Evolutionary conservation across 2,888 invertebrate species (phyloP).

Genomic region (Campoplex capitator): DNA sequence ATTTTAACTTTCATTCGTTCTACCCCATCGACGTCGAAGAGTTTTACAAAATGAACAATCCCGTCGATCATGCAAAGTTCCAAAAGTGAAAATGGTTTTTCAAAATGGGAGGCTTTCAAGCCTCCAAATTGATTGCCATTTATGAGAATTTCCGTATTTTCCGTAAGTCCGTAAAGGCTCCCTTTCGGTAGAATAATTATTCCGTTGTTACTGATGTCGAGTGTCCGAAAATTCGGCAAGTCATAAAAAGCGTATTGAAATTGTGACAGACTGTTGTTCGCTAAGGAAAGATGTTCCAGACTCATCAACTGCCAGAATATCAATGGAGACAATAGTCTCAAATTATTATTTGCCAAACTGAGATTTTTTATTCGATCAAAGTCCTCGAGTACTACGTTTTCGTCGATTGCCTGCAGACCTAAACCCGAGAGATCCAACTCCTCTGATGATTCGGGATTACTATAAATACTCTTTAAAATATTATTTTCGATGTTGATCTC

Average conservation of each 20-base stretch:
- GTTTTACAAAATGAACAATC: constrained; percentile 67
- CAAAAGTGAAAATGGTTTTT: constrained; percentile 42
- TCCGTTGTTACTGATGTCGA: constrained; percentile 74
- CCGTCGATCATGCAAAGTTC: constrained; percentile 72
- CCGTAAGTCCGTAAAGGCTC: constrained; percentile 71
- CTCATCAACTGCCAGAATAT: constrained; percentile 75
- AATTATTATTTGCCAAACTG: constrained; percentile 72
- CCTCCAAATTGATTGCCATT: constrained; percentile 56
- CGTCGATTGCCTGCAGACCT: constrained; percentile 66
- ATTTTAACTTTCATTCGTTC: neutral
- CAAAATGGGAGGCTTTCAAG: constrained; percentile 40
- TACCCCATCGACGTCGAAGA: neutral
- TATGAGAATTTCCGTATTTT: constrained; percentile 35
- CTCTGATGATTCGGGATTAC: neutral
- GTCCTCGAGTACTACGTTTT: too few relatives aligned
- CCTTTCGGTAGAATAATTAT: constrained; percentile 68
- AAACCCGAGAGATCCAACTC: constrained; percentile 71
- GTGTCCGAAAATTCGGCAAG: constrained; percentile 67
- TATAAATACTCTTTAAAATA: constrained; percentile 60
- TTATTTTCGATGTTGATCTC: constrained; percentile 69
- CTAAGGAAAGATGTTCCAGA: constrained; percentile 72
- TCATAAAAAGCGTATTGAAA: constrained; percentile 67
- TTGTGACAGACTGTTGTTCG: constrained; percentile 51
- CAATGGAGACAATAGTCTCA: constrained; percentile 71
- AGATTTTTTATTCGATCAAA: constrained; percentile 65